A percentile compares a stretch with the other conserved stretches of the same genome.
These are phyloP conservation scores for Miichthys miiuy DNA, from an alignment of 2,797 vertebrate genomes.

Conservation along the genomic window DNA sequence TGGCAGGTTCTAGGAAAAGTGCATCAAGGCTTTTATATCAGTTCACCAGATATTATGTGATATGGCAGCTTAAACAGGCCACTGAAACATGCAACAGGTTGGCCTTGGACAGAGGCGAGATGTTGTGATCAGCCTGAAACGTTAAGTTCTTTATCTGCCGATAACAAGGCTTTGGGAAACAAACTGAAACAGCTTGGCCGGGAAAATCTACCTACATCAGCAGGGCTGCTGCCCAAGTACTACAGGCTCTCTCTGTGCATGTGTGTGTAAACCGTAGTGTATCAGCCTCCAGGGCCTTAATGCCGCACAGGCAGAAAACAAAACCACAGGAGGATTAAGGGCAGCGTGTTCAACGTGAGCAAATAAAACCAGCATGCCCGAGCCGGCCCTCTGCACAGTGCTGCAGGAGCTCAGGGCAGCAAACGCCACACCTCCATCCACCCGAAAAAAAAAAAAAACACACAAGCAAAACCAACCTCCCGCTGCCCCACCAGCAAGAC, in stretches of 20 bases:
- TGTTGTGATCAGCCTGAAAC: neutral
- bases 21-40: neutral
- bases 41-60: neutral
- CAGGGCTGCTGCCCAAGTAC: constrained; percentile 34
- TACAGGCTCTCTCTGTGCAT: constrained; percentile 40
- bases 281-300: constrained; percentile 64
- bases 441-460: constrained; percentile 3
- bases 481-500: neutral
- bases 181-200: constrained; percentile 38
- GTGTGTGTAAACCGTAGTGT: constrained; percentile 41
- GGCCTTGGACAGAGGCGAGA: neutral
- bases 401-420: constrained; percentile 20
- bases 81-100: neutral
- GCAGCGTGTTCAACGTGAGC: constrained; percentile 51
- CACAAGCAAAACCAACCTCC: constrained; percentile 26
- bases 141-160: constrained; percentile 14
- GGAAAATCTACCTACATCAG: constrained; percentile 54
- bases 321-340: constrained; percentile 75
- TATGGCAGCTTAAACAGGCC: neutral
- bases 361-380: constrained; percentile 72
- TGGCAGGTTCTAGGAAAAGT: neutral
- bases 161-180: constrained; percentile 7
- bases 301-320: constrained; percentile 66
- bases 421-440: constrained; percentile 30
- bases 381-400: constrained; percentile 37